These are phyloP conservation scores for Rhagonycha fulva DNA, from an alignment of 2,888 invertebrate genomes.

Conservation along the genomic window DNA sequence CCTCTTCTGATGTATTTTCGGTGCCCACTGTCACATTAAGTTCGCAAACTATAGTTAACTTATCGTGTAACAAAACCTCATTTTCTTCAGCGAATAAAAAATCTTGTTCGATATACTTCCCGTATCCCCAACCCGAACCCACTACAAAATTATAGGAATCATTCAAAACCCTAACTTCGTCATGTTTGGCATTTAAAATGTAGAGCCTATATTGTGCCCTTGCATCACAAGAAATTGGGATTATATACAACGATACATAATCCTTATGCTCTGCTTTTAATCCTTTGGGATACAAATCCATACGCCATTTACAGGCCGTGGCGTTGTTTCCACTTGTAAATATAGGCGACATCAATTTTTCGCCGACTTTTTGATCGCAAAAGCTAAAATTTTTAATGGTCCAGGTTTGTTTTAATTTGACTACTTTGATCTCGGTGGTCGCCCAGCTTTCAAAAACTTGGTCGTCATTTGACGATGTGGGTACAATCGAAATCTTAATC, in stretches of 20 bases:
- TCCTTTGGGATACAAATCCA: constrained; percentile 99
- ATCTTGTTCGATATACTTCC: constrained; percentile 98
- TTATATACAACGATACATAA: constrained; percentile 97
- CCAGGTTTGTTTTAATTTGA: constrained; percentile 99
- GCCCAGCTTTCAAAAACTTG: not conserved
- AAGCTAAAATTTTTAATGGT: constrained; percentile 99
- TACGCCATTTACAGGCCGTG: constrained; percentile 95
- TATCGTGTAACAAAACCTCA: constrained; percentile 97
- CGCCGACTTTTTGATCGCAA: constrained; percentile 99
- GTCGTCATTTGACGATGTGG: not conserved
- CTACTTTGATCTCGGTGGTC: constrained; percentile 90
- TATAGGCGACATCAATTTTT: constrained; percentile 98
- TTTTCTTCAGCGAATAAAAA: constrained; percentile 98
- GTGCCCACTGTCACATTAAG: constrained; percentile 98
- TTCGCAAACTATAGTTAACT: constrained; percentile 99
- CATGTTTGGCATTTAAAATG: constrained; percentile 99
- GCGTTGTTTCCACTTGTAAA: constrained; percentile 99
- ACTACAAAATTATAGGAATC: constrained; percentile 96
- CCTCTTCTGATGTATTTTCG: constrained; percentile 98
- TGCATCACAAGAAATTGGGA: constrained; percentile 99
- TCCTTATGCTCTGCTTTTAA: constrained; percentile 99
- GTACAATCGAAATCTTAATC: not conserved
- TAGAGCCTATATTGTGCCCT: constrained; percentile 99
- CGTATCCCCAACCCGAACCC: constrained; percentile 99
- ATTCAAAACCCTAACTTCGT: constrained; percentile 99